Evolutionary conservation across 2,888 invertebrate species (phyloP).

Genomic region (Timema cristinae): DNA sequence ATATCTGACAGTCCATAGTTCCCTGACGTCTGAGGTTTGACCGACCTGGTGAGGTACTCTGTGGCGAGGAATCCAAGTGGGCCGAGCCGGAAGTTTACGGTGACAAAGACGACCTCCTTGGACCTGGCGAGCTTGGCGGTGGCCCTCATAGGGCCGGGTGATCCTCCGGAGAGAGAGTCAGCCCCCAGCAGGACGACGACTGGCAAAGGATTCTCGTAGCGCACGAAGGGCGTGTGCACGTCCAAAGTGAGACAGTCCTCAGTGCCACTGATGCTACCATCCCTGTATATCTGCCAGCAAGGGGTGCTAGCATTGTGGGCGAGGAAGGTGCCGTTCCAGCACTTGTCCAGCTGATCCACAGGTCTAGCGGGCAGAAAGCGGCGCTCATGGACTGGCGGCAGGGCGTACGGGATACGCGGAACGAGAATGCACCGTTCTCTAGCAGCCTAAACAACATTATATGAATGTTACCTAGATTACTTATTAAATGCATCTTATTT

Average conservation of each 20-base stretch:
- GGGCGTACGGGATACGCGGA: conserved; percentile 77
- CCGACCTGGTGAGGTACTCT: conserved; percentile 62
- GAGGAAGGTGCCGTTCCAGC: conserved; percentile 69
- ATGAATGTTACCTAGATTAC: no score
- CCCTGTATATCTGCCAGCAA: conserved; percentile 67
- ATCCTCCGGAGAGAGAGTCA: conserved; percentile 71
- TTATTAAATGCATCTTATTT: no score
- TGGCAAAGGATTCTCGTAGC: conserved; percentile 73
- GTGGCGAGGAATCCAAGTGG: conserved; percentile 78
- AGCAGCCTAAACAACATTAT: conserved; percentile 49
- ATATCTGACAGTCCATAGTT: conserved; percentile 84
- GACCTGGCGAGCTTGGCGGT: conserved; percentile 71
- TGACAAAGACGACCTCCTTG: conserved; percentile 78
- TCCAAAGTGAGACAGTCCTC: conserved; percentile 84
- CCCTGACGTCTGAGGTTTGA: conserved; percentile 72
- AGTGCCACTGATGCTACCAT: conserved; percentile 61
- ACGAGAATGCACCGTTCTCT: conserved; percentile 74
- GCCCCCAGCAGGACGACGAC: conserved; percentile 80
- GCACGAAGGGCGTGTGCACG: conserved; percentile 63
- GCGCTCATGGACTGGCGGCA: conserved; percentile 63
- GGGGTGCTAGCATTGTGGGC: conserved; percentile 63
- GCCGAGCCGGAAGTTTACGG: conserved; percentile 79
- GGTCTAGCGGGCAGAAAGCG: conserved; percentile 69
- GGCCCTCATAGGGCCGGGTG: conserved; percentile 66
- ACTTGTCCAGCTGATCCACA: conserved; percentile 62